phyloP scores from a whole-genome alignment of 2,888 invertebrate species.

The Chrysina gloriosa region DNA sequence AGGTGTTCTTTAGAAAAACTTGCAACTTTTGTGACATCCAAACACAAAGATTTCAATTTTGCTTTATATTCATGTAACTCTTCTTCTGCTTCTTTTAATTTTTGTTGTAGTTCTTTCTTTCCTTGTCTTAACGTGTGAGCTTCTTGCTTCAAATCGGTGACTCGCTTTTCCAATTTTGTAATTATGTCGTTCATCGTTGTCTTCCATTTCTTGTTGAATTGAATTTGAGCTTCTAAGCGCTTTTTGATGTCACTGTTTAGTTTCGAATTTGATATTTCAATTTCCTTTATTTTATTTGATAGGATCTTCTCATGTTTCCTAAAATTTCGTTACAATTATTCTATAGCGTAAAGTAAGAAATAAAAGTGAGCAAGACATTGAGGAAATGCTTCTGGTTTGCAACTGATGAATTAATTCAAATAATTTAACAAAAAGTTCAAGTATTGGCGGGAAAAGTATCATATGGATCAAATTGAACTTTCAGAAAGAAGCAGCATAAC shows the following conservation, averaged over 20 bases:
- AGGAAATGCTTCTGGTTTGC: too few relatives aligned
- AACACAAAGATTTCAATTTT: constrained; percentile 50
- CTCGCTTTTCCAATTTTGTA: constrained; percentile 70
- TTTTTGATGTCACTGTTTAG: constrained; percentile 69
- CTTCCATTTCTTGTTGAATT: constrained; percentile 73
- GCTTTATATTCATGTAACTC: constrained; percentile 53
- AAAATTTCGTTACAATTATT: too few relatives aligned
- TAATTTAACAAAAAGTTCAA: too few relatives aligned
- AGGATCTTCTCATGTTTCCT: constrained; percentile 43
- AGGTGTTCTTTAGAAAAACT: constrained; percentile 37
- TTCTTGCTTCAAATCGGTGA: constrained; percentile 69
- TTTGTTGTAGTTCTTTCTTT: constrained; percentile 62
- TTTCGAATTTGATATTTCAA: constrained; percentile 50
- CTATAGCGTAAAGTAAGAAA: too few relatives aligned
- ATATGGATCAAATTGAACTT: too few relatives aligned
- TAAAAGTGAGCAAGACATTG: too few relatives aligned
- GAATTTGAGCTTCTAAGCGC: constrained; percentile 71
- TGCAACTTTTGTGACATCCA: constrained; percentile 40
- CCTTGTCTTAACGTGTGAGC: constrained; percentile 67
- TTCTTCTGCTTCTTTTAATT: constrained; percentile 58
- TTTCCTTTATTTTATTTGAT: constrained; percentile 49
- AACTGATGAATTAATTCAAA: too few relatives aligned
- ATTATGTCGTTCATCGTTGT: constrained; percentile 73
- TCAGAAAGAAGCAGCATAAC: too few relatives aligned
- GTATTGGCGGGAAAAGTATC: too few relatives aligned